These are phyloP conservation scores for Drosophila albomicans DNA, from an alignment of 1,140 invertebrate genomes.

Conservation along the genomic window DNA sequence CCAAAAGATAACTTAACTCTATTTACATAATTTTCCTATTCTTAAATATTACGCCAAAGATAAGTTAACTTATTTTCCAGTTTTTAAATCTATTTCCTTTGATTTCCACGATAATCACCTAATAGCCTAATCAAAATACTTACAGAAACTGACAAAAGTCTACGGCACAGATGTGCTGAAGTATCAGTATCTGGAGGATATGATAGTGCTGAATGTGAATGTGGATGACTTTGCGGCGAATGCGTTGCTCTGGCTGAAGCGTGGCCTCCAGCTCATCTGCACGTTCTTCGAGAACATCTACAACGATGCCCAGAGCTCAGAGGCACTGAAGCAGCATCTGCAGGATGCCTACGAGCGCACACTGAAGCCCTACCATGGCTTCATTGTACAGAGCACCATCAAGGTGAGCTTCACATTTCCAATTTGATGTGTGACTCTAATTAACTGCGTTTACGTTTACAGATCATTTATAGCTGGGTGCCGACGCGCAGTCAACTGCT, in stretches of 20 bases:
- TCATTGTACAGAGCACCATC: constrained; percentile 82
- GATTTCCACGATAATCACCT: too few species aligned
- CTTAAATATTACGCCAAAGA: too few species aligned
- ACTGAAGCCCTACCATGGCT: constrained; percentile 83
- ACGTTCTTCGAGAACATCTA: constrained; percentile 83
- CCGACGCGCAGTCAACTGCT: constrained; percentile 75
- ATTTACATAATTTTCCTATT: too few species aligned
- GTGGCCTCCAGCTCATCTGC: constrained; percentile 82
- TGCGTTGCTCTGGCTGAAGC: constrained; percentile 85
- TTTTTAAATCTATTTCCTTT: too few species aligned
- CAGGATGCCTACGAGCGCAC: constrained; percentile 81
- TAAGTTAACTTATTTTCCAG: too few species aligned
- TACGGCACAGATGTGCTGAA: constrained; percentile 86
- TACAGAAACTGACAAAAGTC: constrained; percentile 88
- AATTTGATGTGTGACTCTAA: neutral
- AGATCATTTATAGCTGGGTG: constrained; percentile 82
- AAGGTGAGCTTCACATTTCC: constrained; percentile 49
- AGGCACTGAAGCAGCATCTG: constrained; percentile 71
- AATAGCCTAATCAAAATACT: constrained; percentile 2
- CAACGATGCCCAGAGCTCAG: constrained; percentile 65
- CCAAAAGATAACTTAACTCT: too few species aligned
- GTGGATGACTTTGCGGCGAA: constrained; percentile 86
- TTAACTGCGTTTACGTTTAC: neutral
- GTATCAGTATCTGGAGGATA: constrained; percentile 88
- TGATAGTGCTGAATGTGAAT: constrained; percentile 89